Evolutionary conservation across 1,140 invertebrate genomes (phyloP), one percentile per base, ranked within the genome.

Genomic region (Tetramorium simillimum): DNA sequence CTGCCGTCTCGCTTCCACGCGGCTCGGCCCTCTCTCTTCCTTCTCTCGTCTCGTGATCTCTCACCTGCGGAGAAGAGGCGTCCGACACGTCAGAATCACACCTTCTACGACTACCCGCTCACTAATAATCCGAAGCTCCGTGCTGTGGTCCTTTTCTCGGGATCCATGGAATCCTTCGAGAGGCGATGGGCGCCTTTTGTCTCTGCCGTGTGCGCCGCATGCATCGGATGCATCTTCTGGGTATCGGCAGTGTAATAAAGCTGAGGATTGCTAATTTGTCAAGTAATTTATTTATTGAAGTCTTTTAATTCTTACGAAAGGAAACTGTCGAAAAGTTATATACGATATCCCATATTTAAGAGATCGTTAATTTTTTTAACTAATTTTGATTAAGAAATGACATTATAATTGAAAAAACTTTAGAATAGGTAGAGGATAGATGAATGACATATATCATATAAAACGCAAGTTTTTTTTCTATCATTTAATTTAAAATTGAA

Each of bases 61-160:
- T 94, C 93, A 94, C 92, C 93, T 94, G 92, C 91, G 86, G 93
- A 92, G 89, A 87, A 92, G 92, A 93, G 93, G 90, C 91, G 91
- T 92, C 92, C 90, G 92, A 93, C 93, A 94, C 94, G 93, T 95
- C 93, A 92, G 92, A 95, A 95, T 95, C 94, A 94, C 95, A 95
- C 95, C 94, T 95, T 93, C 92, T 77, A 91, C 88, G 93, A 93
- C 92, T 94, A 92, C 90, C 92, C 91, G 90, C 91, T 93, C 90
- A 89, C 92, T 93, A 93, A 92, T 94, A 94, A 93, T 92, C 86
- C 89, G 85, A 89, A 93, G 87, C 89, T 92, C 89, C 86, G 86
- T 80, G 82, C 89, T 21, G 72, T 56, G 80, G 69, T 89, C 86
- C 70, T 88, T 85, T 92, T 88, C 89, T 86, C 80, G 86, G 86